Percentiles rank a stretch among this genome's conserved stretches.
Conservation (phyloP, 30 jellyfish, hydroid and myxozoan species). For the Aurelia coerulea region DNA sequence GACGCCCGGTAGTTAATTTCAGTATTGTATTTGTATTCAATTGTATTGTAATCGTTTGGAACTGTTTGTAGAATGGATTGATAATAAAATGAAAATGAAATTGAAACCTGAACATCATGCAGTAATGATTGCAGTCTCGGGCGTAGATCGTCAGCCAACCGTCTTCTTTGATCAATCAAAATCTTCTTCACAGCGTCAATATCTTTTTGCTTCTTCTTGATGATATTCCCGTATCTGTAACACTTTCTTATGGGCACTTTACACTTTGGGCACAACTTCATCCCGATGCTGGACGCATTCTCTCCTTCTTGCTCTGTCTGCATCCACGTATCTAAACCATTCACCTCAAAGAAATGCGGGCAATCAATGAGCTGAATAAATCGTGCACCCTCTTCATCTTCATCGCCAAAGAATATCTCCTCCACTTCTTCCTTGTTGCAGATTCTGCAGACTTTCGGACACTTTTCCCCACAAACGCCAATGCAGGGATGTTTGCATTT, state of each 20-base stretch:
- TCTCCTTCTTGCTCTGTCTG: conserved; percentile 11
- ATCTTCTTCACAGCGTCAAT: conserved; percentile 44
- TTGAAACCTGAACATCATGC: too few species aligned
- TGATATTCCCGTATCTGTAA: conserved; percentile 57
- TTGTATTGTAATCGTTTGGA: too few species aligned
- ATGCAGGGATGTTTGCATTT: conserved; percentile 64
- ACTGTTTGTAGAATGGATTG: too few species aligned
- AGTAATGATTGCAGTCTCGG: neutral
- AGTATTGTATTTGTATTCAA: too few species aligned
- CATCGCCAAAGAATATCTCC: conserved; percentile 80
- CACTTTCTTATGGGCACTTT: conserved; percentile 57
- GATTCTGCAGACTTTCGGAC: conserved; percentile 58
- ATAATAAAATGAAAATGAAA: too few species aligned
- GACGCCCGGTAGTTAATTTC: too few species aligned
- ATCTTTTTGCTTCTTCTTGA: conserved; percentile 41
- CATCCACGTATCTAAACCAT: conserved; percentile 77
- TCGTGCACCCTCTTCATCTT: conserved; percentile 79
- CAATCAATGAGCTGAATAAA: conserved; percentile 69
- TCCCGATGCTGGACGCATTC: neutral
- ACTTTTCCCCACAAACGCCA: conserved; percentile 75
- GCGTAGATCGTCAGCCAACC: neutral
- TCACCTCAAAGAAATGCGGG: conserved; percentile 64
- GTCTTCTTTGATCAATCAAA: conserved; percentile 6
- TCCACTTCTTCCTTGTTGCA: conserved; percentile 72
- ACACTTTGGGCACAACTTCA: conserved; percentile 79